Percentiles rank a stretch among this genome's conserved stretches.
phyloP scores from a whole-genome alignment of 2,797 vertebrate genomes.

The Gallirallus australis region DNA sequence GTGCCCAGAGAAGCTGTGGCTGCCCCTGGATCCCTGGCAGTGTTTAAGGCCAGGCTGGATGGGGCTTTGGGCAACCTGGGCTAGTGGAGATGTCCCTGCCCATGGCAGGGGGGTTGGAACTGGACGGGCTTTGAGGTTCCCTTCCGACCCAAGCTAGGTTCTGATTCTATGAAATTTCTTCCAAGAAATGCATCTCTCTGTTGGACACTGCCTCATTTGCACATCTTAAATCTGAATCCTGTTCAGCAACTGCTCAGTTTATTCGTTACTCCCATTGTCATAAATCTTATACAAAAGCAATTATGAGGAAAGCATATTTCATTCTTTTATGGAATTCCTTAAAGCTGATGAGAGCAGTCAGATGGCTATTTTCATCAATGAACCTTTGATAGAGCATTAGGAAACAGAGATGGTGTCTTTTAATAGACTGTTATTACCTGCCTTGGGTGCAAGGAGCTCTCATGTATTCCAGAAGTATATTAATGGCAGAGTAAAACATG shows the following conservation, averaged over 20 bases:
- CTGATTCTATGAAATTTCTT: neutral
- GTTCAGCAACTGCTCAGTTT: constrained; percentile 61
- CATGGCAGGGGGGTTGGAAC: too few relatives aligned
- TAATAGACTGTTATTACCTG: constrained; percentile 71
- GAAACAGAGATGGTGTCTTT: constrained; percentile 66
- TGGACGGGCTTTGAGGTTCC: too few relatives aligned
- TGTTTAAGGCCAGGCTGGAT: too few relatives aligned
- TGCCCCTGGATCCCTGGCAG: too few relatives aligned
- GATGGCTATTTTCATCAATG: constrained; percentile 72
- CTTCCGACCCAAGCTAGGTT: too few relatives aligned
- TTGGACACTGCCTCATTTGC: constrained; percentile 36
- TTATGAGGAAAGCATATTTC: constrained; percentile 62
- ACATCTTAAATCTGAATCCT: constrained; percentile 47
- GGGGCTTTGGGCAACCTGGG: too few relatives aligned
- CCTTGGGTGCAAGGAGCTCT: constrained; percentile 68
- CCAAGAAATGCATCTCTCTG: neutral
- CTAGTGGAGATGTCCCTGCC: too few relatives aligned
- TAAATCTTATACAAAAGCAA: constrained; percentile 56
- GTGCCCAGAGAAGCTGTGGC: too few relatives aligned
- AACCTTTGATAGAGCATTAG: constrained; percentile 74
- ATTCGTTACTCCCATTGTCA: constrained; percentile 48
- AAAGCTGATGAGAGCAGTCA: constrained; percentile 69
- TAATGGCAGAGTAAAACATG: constrained; percentile 65
- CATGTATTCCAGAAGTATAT: constrained; percentile 64
- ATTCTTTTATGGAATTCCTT: constrained; percentile 72